Conservation (phyloP, 2,113 vertebrate species). For the Vimba vimba region DNA sequence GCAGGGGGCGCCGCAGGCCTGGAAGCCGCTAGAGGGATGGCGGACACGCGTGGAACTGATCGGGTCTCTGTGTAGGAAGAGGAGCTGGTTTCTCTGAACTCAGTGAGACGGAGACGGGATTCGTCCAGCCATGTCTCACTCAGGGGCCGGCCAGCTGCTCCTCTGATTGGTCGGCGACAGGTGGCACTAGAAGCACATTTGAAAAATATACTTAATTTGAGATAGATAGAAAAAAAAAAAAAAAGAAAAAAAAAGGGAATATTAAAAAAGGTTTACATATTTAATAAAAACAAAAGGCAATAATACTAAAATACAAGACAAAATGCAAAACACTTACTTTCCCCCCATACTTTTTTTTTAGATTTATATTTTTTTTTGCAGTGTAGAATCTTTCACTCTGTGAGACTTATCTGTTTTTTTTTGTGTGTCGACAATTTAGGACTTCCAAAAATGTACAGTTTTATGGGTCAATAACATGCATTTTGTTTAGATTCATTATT, state of each 20-base stretch:
- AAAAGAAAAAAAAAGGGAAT: not conserved
- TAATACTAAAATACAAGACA: too few relatives aligned
- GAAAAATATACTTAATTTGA: not conserved
- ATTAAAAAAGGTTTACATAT: not conserved
- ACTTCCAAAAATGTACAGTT: too few relatives aligned
- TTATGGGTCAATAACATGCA: too few relatives aligned
- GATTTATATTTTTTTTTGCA: too few relatives aligned
- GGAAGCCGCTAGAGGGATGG: slow-evolving; percentile 21
- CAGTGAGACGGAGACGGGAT: slow-evolving; percentile 57
- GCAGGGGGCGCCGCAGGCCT: slow-evolving; percentile 49
- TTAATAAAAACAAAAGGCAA: too few relatives aligned
- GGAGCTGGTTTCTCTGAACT: slow-evolving; percentile 61
- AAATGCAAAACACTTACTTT: not conserved
- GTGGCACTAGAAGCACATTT: slow-evolving; percentile 79
- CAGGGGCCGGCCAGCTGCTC: slow-evolving; percentile 85
- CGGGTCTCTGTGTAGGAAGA: slow-evolving; percentile 65
- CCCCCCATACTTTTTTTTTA: too few relatives aligned
- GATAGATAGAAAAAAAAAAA: not conserved
- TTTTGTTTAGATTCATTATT: too few relatives aligned
- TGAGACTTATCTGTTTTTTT: not conserved
- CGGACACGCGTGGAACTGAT: slow-evolving; percentile 51
- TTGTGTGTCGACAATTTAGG: not conserved
- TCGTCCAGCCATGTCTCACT: slow-evolving; percentile 82
- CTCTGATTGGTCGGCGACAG: slow-evolving; percentile 90
- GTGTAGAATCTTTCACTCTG: too few relatives aligned